phyloP scores from a whole-genome alignment of 2,113 vertebrate species.

The Delphinus delphis region DNA sequence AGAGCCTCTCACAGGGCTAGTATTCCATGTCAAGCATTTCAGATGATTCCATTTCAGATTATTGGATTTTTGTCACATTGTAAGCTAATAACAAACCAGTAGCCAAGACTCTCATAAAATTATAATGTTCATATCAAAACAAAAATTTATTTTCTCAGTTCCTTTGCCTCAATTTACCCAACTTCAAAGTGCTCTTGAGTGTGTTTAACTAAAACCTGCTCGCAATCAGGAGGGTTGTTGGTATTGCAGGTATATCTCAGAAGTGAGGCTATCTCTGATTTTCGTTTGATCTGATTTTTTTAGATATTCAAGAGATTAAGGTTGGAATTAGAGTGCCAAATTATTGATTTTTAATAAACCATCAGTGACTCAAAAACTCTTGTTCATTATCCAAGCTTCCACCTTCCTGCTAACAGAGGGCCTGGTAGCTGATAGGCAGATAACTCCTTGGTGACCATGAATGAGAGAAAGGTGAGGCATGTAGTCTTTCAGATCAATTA shows the following conservation, averaged over 20 bases:
- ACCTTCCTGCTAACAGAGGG: neutral
- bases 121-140: neutral
- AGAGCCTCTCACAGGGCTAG: neutral
- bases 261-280: neutral
- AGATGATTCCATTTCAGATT: constrained; percentile 16
- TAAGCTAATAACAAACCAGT: neutral
- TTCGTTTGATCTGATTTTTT: neutral
- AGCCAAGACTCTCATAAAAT: neutral
- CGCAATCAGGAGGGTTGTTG: neutral
- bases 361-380: neutral
- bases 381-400: neutral
- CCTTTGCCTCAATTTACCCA: neutral
- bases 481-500: neutral
- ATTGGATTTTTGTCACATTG: neutral
- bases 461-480: neutral
- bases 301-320: neutral
- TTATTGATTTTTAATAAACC: neutral
- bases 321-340: neutral
- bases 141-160: neutral
- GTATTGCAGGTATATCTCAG: neutral
- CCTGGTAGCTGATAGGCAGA: neutral
- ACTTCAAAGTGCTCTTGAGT: neutral
- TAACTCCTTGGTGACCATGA: neutral
- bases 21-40: neutral
- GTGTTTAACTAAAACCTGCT: neutral